These are phyloP conservation scores for Centropyge bicolor DNA, from an alignment of 2,797 vertebrate genomes.

Conservation along the genomic window DNA sequence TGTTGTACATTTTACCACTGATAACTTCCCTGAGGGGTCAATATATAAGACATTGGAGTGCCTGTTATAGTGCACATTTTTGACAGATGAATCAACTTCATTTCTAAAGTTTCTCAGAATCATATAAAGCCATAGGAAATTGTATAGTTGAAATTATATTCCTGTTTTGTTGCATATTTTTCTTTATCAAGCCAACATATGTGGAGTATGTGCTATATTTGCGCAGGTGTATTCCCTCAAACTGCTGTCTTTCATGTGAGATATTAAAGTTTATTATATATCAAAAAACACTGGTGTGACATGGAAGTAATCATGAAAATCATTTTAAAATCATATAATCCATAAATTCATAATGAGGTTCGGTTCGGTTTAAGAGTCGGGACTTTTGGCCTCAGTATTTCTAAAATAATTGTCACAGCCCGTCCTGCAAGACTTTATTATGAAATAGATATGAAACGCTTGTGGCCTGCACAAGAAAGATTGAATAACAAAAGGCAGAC, in stretches of 20 bases:
- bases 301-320: too few relatives aligned
- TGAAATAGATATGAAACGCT: neutral
- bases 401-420: neutral
- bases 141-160: neutral
- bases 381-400: constrained; percentile 4
- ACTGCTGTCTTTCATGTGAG: constrained; percentile 54
- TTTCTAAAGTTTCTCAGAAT: constrained; percentile 17
- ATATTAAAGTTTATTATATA: constrained; percentile 70
- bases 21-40: constrained; percentile 14
- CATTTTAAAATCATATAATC: too few relatives aligned
- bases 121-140: constrained; percentile 56
- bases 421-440: neutral
- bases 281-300: constrained; percentile 1
- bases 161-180: constrained; percentile 31
- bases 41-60: constrained; percentile 11
- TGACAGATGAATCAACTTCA: neutral
- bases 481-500: constrained; percentile 51
- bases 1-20: constrained; percentile 29
- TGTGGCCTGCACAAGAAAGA: constrained; percentile 18
- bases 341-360: neutral
- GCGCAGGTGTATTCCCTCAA: constrained; percentile 48
- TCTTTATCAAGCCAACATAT: constrained; percentile 28
- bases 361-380: neutral
- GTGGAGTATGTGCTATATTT: constrained; percentile 42
- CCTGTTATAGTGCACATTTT: constrained; percentile 26